Evolutionary conservation across 2,888 invertebrate species (phyloP).

Genomic region (Oligia strigilis): DNA sequence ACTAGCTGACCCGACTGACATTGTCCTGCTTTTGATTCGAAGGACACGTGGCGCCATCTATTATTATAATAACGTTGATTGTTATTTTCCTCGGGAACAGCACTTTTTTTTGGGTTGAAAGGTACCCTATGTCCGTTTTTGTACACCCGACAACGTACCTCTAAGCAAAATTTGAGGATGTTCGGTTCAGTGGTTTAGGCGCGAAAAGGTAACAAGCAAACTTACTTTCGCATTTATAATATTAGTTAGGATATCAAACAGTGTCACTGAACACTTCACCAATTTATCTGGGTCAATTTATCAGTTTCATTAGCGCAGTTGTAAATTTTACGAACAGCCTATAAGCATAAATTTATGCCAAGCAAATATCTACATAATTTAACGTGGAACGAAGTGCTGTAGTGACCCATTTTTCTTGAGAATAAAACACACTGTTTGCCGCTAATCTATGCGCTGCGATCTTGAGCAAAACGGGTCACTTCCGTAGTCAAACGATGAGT

Average conservation of each 20-base stretch:
- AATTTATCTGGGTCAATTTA: constrained; percentile 48
- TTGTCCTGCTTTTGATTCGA: too few species aligned
- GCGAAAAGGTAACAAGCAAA: too few species aligned
- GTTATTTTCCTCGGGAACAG: too few species aligned
- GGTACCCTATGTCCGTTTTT: too few species aligned
- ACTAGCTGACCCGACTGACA: too few species aligned
- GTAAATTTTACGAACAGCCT: constrained; percentile 10
- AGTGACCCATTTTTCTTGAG: constrained; percentile 60
- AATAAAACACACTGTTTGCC: constrained; percentile 39
- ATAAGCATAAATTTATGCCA: constrained; percentile 6
- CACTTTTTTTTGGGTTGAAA: too few species aligned
- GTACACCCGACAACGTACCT: too few species aligned
- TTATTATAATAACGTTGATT: too few species aligned
- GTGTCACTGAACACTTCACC: constrained; percentile 7
- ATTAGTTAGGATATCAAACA: neutral
- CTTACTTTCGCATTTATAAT: too few species aligned
- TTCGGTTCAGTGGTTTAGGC: too few species aligned
- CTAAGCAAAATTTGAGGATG: too few species aligned
- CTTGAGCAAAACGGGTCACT: constrained; percentile 48
- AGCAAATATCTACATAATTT: constrained; percentile 16
- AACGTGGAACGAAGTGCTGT: neutral
- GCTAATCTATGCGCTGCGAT: constrained; percentile 48
- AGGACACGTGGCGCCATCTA: too few species aligned
- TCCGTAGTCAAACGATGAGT: constrained; percentile 38
- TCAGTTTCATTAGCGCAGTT: constrained; percentile 25